Evolutionary conservation across 1,140 invertebrate species (phyloP).

Genomic region (Tribolium castaneum): DNA sequence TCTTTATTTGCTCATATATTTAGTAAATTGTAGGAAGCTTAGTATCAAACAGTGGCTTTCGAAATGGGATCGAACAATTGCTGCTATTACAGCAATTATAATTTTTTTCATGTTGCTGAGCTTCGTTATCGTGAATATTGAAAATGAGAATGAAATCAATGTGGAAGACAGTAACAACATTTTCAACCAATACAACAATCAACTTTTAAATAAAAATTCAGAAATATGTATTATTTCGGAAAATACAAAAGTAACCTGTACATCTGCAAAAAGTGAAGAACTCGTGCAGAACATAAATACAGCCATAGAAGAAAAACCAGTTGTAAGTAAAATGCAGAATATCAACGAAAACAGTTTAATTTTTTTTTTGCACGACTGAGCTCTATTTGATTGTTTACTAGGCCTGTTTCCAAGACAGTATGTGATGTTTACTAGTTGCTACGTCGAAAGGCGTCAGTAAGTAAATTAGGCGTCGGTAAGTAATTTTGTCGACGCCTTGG

Average conservation of each 20-base stretch:
- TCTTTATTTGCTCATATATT: no score
- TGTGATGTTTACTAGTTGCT: no score
- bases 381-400: no score
- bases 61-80: conserved; percentile 11
- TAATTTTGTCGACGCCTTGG: no score
- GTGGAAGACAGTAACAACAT: not conserved
- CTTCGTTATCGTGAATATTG: not conserved
- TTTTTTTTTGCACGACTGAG: no score
- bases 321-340: not conserved
- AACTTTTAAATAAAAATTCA: no score
- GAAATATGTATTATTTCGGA: not conserved
- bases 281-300: not conserved
- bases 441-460: no score
- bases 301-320: not conserved
- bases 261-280: not conserved
- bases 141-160: not conserved
- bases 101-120: not conserved
- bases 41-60: not conserved
- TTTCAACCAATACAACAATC: no score
- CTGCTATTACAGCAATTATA: not conserved
- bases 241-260: not conserved
- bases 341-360: no score
- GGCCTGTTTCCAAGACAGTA: no score
- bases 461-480: no score
- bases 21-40: not conserved